Evolutionary conservation across 1,140 invertebrate species (phyloP), one percentile per base, ranked within the genome.

Genomic region (Trachymyrmex septentrionalis): DNA sequence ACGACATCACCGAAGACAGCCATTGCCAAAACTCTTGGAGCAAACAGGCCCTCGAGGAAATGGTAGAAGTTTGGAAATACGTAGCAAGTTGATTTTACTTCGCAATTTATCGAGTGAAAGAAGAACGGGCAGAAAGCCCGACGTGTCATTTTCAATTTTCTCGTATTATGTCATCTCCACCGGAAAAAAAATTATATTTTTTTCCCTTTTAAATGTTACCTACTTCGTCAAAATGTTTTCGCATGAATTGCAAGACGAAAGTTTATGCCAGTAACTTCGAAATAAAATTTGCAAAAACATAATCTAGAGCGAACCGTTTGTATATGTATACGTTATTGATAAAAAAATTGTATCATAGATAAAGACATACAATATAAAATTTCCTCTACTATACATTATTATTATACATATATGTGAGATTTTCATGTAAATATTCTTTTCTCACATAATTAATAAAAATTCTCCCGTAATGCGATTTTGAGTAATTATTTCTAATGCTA

Each of bases 21-120:
- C 61, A 21, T 80, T 38, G 63, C 63, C 48, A 55, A 80, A 80
- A 55, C 77, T 78, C 75, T 30, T 30, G 21, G 16, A 27, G 19
- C 75, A 64, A 55, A 80, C 63, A 80, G 48, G 6, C 34, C 16
- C 63, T 67, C n/a, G 63, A 38, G 44, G 24, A 66, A 55, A 80
- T 55, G 38, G 38, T 16, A 19, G 10, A 21, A 64, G 59, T 64
- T 78, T 6, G 24, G 38, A 48, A n/a, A 75, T 59, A 59, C 30
- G 30, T n/a, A 21, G 53, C 50, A 50, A 78, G 59, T 64, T 64
- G 75, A 78, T 78, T 78, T 50, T 19, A 1, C 10, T 34, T 24
- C 16, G 16, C 63, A 64, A 78, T 24, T 64, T 64, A 30, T 16
- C 57, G 44, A 3, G 14, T 55, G 53, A 50, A 78, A 38, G 16